phyloP scores from a whole-genome alignment of 2,888 invertebrate genomes.

The Sturmia bella region DNA sequence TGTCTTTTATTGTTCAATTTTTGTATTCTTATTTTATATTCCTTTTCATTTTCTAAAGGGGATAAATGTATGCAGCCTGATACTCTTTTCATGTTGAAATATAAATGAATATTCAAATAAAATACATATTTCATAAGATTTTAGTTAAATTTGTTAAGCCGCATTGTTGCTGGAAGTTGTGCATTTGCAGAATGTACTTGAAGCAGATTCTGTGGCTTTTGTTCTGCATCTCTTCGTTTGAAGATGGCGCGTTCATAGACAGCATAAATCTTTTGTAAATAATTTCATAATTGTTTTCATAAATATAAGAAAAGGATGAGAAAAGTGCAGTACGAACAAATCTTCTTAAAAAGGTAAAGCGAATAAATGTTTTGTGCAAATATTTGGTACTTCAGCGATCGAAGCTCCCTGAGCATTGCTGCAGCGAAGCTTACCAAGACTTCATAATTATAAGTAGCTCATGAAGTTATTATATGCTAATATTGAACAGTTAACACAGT shows the following conservation, averaged over 20 bases:
- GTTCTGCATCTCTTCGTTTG: slow-evolving; percentile 39
- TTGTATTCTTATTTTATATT: slow-evolving; percentile 33
- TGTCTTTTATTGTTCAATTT: slow-evolving; percentile 54
- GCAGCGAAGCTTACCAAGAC: no score
- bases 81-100: slow-evolving; percentile 38
- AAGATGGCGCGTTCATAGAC: slow-evolving; percentile 23
- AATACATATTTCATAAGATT: slow-evolving; percentile 42
- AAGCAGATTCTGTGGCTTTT: slow-evolving; percentile 54
- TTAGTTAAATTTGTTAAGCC: slow-evolving; percentile 47
- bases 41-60: slow-evolving; percentile 28
- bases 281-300: slow-evolving; percentile 37
- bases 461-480: no score
- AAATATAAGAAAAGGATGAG: background rate
- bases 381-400: slow-evolving; percentile 1
- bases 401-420: background rate
- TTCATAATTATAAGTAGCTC: no score
- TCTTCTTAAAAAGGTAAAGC: background rate
- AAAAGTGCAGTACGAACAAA: background rate
- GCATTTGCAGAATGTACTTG: slow-evolving; percentile 45
- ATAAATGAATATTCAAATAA: slow-evolving; percentile 47
- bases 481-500: no score
- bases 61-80: slow-evolving; percentile 18
- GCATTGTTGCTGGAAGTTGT: slow-evolving; percentile 47
- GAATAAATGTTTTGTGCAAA: background rate
- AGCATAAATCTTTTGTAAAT: slow-evolving; percentile 51